Conservation (phyloP, 2,888 invertebrate genomes). For the Odontothrips loti region DNA sequence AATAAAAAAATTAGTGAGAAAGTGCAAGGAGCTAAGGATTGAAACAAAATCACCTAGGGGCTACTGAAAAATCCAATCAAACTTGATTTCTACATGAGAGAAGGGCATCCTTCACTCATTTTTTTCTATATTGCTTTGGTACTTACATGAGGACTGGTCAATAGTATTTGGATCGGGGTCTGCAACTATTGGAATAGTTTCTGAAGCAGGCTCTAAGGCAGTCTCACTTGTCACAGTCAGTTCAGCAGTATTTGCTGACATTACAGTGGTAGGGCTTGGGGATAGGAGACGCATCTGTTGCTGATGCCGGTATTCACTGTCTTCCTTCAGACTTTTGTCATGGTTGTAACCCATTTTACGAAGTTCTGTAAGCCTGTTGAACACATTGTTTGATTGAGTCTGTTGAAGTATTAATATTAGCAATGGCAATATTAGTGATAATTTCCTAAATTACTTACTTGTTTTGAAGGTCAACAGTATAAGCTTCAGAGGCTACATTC, state of each 20-base stretch:
- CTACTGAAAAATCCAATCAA: background rate
- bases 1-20: background rate
- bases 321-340: constrained; percentile 70
- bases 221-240: background rate
- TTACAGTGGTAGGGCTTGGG: background rate
- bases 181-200: background rate
- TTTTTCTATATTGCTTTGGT: background rate
- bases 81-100: background rate
- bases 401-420: background rate
- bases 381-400: constrained; percentile 33
- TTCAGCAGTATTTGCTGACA: background rate
- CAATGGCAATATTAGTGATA: background rate
- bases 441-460: background rate
- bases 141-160: background rate
- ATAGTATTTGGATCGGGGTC: background rate
- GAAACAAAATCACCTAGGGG: too few species aligned
- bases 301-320: constrained; percentile 66
- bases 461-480: background rate
- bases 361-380: constrained; percentile 64
- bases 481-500: background rate
- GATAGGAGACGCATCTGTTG: constrained; percentile 57
- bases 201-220: background rate
- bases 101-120: background rate
- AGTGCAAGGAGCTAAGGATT: too few species aligned
- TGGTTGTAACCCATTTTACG: constrained; percentile 69